Evolutionary conservation across 2,888 invertebrate genomes (phyloP), one percentile per base, ranked within the genome.

Genomic region (Latheticus oryzae): DNA sequence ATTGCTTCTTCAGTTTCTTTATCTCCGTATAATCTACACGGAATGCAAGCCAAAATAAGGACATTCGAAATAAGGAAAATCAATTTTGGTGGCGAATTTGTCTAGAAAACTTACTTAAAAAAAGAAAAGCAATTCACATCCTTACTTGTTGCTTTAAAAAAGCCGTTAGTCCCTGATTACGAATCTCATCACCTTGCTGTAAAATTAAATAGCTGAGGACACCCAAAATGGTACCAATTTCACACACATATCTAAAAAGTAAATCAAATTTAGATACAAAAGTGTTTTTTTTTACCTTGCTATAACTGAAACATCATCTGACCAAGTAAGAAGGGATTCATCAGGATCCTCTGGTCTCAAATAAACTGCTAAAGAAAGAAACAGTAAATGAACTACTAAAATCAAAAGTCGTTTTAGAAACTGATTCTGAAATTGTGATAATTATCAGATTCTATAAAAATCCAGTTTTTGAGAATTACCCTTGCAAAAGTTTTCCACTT

Each of bases 401-500:
- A 98, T 91, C 19, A 93, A 83, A 15, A 98, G 85, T 23, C 97
- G 87, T 79, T 97, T 94, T 58, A 97, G 82, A 77, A 98, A 95
- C 80, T 97, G 95, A 71, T 90, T 89, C 93, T 95, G 82, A 76
- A 75, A 58, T 30, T 43, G 3, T 35, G 12, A 47, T 28, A n/a
- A n/a, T n/a, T n/a, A n/a, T n/a, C n/a, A n/a, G n/a, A n/a, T n/a
- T n/a, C n/a, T n/a, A n/a, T 28, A 16, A 19, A 50, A 50, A 33
- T 5, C 7, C 8, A 4, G 13, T 42, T 28, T 16, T 30, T 38
- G 23, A 16, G 17, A 42, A 26, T 23, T 35, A 23, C 94, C 81
- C 92, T 86, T 15, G 97, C 99, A 82, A 96, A 99, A 0, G 97
- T 96, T 79, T 98, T 97, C 99, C 99, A 99, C 78, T 99, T 99